Evolutionary conservation across 1,140 invertebrate species (phyloP).

Genomic region (Drosophila trapezifrons): DNA sequence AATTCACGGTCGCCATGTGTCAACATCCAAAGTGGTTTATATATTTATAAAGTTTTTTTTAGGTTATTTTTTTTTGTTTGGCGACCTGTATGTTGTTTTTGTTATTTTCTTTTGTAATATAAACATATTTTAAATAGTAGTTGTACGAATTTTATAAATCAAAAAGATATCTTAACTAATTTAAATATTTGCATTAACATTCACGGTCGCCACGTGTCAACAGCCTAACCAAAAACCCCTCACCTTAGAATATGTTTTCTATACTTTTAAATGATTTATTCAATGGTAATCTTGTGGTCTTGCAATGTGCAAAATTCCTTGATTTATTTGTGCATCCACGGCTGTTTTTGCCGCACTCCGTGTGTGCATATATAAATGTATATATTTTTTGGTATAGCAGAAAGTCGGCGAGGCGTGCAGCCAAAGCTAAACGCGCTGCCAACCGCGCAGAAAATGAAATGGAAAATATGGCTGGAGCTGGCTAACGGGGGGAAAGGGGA

Average conservation of each 20-base stretch:
- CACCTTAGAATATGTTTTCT: neutral
- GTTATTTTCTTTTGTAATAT: no score
- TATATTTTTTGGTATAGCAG: constrained; percentile 33
- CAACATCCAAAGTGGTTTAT: no score
- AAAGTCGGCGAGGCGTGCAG: constrained; percentile 71
- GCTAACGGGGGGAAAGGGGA: constrained; percentile 22
- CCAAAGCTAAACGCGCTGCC: constrained; percentile 71
- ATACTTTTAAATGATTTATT: constrained; percentile 4
- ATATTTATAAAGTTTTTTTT: no score
- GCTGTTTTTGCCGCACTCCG: constrained; percentile 2
- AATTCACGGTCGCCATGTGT: no score
- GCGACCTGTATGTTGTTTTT: no score
- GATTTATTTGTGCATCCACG: constrained; percentile 14
- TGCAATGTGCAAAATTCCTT: neutral
- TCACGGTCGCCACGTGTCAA: neutral
- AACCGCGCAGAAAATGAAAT: constrained; percentile 80
- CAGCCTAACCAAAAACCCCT: neutral
- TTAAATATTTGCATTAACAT: neutral
- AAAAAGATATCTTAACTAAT: no score
- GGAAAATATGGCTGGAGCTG: constrained; percentile 73
- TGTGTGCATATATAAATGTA: constrained; percentile 25
- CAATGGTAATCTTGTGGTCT: neutral
- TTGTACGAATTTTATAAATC: no score
- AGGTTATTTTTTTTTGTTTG: no score
- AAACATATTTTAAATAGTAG: no score